These are phyloP conservation scores for Stigmatopora nigra DNA, from an alignment of 2,113 vertebrate species.

Conservation along the genomic window DNA sequence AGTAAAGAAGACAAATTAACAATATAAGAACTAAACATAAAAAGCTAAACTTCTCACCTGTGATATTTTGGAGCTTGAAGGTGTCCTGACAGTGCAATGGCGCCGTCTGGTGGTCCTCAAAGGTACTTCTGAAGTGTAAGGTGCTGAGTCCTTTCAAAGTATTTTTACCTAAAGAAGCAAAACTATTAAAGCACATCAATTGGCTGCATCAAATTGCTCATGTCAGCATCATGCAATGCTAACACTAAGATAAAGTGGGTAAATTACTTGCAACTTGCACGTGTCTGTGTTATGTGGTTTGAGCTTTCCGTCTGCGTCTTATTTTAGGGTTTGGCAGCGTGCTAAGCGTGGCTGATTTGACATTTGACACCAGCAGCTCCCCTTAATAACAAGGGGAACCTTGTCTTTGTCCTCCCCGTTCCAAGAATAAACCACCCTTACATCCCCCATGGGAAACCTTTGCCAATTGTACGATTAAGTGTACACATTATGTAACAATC, in stretches of 20 bases:
- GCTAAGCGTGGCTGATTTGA: constrained; percentile 23
- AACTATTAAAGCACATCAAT: not conserved
- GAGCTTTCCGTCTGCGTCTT: constrained; percentile 49
- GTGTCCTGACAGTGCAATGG: not conserved
- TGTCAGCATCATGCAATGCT: not conserved
- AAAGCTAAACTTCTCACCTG: not conserved
- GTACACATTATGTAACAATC: not conserved
- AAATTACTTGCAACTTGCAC: not conserved
- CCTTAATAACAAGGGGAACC: constrained; percentile 15
- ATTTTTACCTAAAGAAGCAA: too few relatives aligned
- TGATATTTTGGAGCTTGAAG: not conserved
- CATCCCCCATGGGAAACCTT: not conserved
- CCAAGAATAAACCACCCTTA: constrained; percentile 35
- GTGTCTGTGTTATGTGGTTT: constrained; percentile 21
- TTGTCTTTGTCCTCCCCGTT: constrained; percentile 29
- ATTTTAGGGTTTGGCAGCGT: constrained; percentile 38
- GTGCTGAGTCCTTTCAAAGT: too few relatives aligned
- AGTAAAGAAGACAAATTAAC: too few relatives aligned
- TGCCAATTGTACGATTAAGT: not conserved
- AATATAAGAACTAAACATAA: not conserved
- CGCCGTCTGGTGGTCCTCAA: not conserved
- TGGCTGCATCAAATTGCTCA: not conserved
- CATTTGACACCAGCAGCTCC: not conserved
- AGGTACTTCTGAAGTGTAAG: not conserved
- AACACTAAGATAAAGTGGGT: not conserved